Evolutionary conservation across 2,888 invertebrate species (phyloP).

Genomic region (Diaprepes abbreviatus): DNA sequence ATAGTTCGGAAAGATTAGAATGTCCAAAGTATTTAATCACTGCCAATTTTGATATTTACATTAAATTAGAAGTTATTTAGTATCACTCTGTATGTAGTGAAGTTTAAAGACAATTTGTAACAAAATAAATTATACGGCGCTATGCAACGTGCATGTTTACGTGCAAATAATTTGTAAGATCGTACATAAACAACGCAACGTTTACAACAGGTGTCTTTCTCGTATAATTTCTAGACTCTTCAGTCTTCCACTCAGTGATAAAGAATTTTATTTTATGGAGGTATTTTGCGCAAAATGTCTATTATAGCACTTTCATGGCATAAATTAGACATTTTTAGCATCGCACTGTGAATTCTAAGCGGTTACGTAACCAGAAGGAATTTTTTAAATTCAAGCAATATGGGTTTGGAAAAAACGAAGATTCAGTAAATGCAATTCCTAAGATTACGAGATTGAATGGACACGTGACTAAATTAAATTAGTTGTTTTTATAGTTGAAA

Average conservation of each 20-base stretch:
- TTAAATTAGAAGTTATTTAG: background rate
- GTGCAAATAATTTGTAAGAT: constrained; percentile 47
- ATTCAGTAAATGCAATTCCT: background rate
- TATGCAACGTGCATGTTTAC: constrained; percentile 45
- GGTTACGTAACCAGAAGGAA: constrained; percentile 10
- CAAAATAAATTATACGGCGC: constrained; percentile 30
- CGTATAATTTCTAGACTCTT: constrained; percentile 29
- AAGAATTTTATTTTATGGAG: constrained; percentile 37
- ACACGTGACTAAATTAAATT: too few species aligned
- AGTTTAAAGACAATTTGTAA: constrained; percentile 37
- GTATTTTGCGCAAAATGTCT: constrained; percentile 29
- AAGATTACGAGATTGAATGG: too few species aligned
- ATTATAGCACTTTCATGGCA: constrained; percentile 30
- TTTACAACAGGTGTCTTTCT: constrained; percentile 45
- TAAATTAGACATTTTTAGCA: constrained; percentile 32
- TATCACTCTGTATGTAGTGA: background rate
- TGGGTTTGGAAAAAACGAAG: background rate
- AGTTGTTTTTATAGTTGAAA: too few species aligned
- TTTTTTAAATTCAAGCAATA: constrained; percentile 11
- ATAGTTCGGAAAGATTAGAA: too few species aligned
- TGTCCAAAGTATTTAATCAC: too few species aligned
- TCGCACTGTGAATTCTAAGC: background rate
- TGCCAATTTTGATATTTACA: too few species aligned
- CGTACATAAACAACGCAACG: constrained; percentile 45
- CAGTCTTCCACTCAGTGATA: constrained; percentile 18